Evolutionary conservation across 2,113 vertebrate genomes (phyloP), one percentile per base, ranked within the genome.

Genomic region (Phylloscopus trochiloides): DNA sequence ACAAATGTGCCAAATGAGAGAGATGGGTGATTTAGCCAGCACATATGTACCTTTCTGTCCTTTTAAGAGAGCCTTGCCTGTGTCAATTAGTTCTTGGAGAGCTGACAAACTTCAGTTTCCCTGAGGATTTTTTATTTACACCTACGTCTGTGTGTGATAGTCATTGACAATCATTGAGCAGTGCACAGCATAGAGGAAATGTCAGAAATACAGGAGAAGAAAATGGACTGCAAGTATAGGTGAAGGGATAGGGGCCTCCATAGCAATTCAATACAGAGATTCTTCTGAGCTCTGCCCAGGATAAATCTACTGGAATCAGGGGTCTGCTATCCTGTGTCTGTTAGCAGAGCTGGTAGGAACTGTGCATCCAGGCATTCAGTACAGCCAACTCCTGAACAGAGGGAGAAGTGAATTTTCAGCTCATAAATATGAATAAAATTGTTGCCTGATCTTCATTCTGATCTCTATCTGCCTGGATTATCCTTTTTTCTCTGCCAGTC

Each of bases 251-350:
- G 36, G 12, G 12, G 20, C 26, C 40, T 63, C 8, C 3, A 0
- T 29, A 21, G 48, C 9, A n/a, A 12, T 63, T 82, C 18, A 22
- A 7, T 48, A 42, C 18, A 36, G 31, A 67, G 10, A 48, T 31
- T 82, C 6, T 75, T 51, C 40, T 79, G 26, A 48, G 16, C 34
- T 62, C 26, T 78, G 43, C 14, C 28, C 28, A 48, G n/a, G 21
- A 20, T 40, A 25, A 72, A 40, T 26, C 52, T 72, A 4, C 21
- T 1, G 2, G 14, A 72, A 47, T 78, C 10, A 12, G 52, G 17
- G 10, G 1, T 62, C 28, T 77, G 45, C 16, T 77, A 1, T n/a
- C 14, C 17, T 0, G 0, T 38, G 17, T 66, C 55, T 90, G 25
- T 26, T 6, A 47, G 12, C 57, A 28, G 24, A 52, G 32, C 59